phyloP scores from a whole-genome alignment of 2,113 vertebrate species.

The Gasterosteus nipponicus region DNA sequence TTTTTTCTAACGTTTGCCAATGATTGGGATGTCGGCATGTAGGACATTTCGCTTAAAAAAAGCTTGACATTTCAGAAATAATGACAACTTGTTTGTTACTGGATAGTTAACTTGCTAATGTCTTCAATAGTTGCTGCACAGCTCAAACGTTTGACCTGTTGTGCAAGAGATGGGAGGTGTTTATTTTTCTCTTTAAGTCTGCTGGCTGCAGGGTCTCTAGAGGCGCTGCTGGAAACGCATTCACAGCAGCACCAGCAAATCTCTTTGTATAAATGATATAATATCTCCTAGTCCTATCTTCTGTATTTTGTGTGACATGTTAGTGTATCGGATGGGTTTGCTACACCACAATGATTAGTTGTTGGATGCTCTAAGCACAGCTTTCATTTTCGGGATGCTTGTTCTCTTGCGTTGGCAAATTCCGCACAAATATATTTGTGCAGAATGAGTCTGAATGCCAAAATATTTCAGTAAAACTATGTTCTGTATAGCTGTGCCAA shows the following conservation, averaged over 20 bases:
- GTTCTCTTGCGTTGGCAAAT: not conserved
- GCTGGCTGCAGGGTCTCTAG: constrained; percentile 6
- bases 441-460: constrained; percentile 5
- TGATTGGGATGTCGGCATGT: constrained; percentile 4
- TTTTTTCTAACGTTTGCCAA: not conserved
- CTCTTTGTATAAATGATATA: not conserved
- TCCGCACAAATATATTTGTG: not conserved
- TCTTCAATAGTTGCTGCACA: constrained; percentile 39
- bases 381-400: constrained; percentile 6
- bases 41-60: not conserved
- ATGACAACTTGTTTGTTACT: constrained; percentile 50
- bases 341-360: not conserved
- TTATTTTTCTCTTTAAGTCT: constrained; percentile 30
- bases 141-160: constrained; percentile 43
- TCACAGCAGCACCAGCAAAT: constrained; percentile 4
- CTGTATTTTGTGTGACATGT: not conserved
- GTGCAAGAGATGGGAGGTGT: constrained; percentile 30
- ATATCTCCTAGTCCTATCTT: not conserved
- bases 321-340: not conserved
- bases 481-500: not conserved
- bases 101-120: constrained; percentile 21
- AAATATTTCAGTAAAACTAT: constrained; percentile 7
- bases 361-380: not conserved
- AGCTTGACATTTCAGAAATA: constrained; percentile 12
- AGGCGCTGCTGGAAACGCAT: constrained; percentile 19